phyloP scores from a whole-genome alignment of 2,888 invertebrate genomes.

The Limnephilus marmoratus region DNA sequence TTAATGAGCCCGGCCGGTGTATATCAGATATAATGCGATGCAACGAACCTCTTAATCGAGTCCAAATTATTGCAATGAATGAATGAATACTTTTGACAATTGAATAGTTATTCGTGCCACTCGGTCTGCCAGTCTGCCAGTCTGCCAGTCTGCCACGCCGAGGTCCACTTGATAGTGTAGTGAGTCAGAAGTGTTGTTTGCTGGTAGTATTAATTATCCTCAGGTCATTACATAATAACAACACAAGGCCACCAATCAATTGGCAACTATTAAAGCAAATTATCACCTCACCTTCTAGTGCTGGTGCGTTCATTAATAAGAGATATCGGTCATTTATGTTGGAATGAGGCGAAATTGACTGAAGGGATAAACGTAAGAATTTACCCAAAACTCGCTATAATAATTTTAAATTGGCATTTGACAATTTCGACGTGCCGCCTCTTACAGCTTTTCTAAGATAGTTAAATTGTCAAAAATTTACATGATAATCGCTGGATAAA shows the following conservation, averaged over 20 bases:
- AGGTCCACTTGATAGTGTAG: not conserved
- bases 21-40: too few species aligned
- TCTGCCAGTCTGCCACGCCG: not conserved
- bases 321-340: not conserved
- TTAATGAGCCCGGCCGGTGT: too few species aligned
- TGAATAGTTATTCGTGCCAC: not conserved
- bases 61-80: not conserved
- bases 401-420: not conserved
- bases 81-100: not conserved
- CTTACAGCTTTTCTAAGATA: not conserved
- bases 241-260: not conserved
- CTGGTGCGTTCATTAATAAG: not conserved
- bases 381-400: not conserved
- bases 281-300: not conserved
- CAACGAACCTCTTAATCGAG: not conserved
- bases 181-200: not conserved
- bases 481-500: not conserved
- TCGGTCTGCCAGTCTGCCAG: not conserved
- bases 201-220: not conserved
- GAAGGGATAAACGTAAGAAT: not conserved
- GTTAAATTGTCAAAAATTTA: not conserved
- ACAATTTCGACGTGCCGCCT: not conserved
- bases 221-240: not conserved
- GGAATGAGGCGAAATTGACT: not conserved
- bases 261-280: conserved; percentile 2